phyloP scores from a whole-genome alignment of 2,113 vertebrate species.

The Desmodus rotundus region DNA sequence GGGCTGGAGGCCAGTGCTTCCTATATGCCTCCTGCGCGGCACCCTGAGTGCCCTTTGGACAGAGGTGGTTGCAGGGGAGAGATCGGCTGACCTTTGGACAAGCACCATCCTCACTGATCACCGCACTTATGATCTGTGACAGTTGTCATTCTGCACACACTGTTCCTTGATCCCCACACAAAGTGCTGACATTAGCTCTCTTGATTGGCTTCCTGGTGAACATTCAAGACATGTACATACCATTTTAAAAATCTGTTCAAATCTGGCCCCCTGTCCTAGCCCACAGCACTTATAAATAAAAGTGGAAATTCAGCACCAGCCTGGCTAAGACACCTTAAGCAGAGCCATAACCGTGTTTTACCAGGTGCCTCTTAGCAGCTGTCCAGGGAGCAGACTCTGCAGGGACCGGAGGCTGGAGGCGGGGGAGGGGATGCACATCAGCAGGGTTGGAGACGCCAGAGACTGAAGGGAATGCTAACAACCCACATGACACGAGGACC shows the following conservation, averaged over 20 bases:
- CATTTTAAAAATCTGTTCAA: conserved; percentile 18
- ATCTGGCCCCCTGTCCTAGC: background rate
- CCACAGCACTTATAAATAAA: conserved; percentile 38
- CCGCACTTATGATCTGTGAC: conserved; percentile 1
- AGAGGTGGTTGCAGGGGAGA: background rate
- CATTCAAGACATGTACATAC: background rate
- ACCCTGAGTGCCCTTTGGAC: background rate
- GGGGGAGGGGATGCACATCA: background rate
- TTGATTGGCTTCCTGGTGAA: conserved; percentile 45
- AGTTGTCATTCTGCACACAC: conserved; percentile 41
- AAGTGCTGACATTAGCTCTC: conserved; percentile 35
- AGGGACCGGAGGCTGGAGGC: background rate
- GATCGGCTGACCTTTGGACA: conserved; percentile 6
- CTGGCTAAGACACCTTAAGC: conserved; percentile 1
- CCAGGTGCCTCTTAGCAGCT: conserved; percentile 5
- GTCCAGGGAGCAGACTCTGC: background rate
- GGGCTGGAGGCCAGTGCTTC: background rate
- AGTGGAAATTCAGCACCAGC: conserved; percentile 7
- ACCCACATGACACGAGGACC: background rate
- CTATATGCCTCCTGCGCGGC: background rate
- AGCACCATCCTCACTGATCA: background rate
- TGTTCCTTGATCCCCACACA: conserved; percentile 20
- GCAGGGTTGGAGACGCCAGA: background rate
- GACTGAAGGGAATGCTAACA: background rate
- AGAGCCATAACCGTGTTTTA: conserved; percentile 2